Base-by-base conservation (phyloP, 2,113 vertebrate species). In the Otolemur garnettii region DNA sequence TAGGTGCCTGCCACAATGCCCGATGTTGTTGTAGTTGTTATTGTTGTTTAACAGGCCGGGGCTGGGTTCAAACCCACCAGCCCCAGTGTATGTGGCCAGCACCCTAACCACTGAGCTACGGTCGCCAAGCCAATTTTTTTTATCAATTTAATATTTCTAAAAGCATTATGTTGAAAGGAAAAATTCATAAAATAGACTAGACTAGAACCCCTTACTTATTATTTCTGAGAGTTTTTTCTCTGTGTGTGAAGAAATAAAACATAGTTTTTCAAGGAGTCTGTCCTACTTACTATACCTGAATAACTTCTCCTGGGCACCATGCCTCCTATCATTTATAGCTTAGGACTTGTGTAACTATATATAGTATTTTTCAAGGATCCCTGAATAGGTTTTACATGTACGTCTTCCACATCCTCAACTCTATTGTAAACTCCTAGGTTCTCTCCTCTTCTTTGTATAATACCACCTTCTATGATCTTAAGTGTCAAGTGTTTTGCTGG, bases 121-220 rank as follows among this genome's bases (percentile, higher is more conserved):
- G 8, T 8, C 45, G 1, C 45, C 8, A 1, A 50, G 8, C 8
- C 45, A 50, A 50, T 50, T 50, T 50, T 50, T 38, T 38, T 38
- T 38, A 38, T 50, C 42, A 55, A 28, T 57, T 59, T 59, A 42
- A 12, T 75, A 57, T 75, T 45, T 75, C 7, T 74, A 57, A 38
- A 82, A 89, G 88, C 77, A 19, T n/a, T 81, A 38, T 42, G 35
- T 24, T 19, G 35, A 59, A 59, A 90, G 13, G 14, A 93, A 80
- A 68, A 45, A 55, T 60, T 55, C 15, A 87, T 60, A 91, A 87
- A 94, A 87, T 88, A 66, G 90, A 94, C 50, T 66, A 80, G 45
- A 15, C 5, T 66, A 33, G 7, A 91, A 79, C 4, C n/a, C 11
- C 45, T 62, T 68, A 50, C 8, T 74, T 59, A 59, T 28, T 78